Evolutionary conservation across 2,797 vertebrate species (phyloP).

Genomic region (Sebastolobus alascanus): DNA sequence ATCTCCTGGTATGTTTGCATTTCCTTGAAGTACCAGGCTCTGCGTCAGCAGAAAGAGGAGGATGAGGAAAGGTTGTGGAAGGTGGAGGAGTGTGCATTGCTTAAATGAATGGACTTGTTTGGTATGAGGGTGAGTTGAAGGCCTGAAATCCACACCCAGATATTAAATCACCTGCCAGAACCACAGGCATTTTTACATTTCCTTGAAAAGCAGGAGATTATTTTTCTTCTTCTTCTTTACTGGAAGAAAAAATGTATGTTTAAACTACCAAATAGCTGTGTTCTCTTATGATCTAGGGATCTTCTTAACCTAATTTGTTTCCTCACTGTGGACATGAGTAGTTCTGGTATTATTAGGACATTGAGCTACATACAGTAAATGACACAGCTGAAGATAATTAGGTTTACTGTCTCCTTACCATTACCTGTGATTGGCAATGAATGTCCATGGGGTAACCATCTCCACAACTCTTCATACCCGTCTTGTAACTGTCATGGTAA

Average conservation of each 20-base stretch:
- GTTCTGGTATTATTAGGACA: neutral
- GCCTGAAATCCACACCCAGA: slow-evolving; percentile 20
- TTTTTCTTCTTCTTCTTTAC: neutral
- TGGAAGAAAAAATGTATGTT: neutral
- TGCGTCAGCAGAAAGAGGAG: slow-evolving; percentile 6
- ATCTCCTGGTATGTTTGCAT: neutral
- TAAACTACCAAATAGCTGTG: neutral
- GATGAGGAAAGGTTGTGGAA: slow-evolving; percentile 18
- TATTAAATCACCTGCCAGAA: slow-evolving; percentile 30
- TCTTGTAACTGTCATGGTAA: neutral
- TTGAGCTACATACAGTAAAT: neutral
- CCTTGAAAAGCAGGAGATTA: neutral
- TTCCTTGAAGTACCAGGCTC: slow-evolving; percentile 18
- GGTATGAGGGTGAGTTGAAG: slow-evolving; percentile 4
- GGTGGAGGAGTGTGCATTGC: slow-evolving; percentile 18
- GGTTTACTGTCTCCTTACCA: neutral
- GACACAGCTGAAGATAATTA: neutral
- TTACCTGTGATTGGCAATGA: neutral
- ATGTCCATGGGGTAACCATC: neutral
- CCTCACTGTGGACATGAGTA: neutral
- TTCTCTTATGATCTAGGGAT: neutral
- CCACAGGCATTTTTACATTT: slow-evolving; percentile 10
- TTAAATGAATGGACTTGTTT: slow-evolving; percentile 37
- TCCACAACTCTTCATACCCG: neutral
- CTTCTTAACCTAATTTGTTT: neutral